phyloP scores from a whole-genome alignment of 2,113 vertebrate species.

The Leptobrachium leishanense region DNA sequence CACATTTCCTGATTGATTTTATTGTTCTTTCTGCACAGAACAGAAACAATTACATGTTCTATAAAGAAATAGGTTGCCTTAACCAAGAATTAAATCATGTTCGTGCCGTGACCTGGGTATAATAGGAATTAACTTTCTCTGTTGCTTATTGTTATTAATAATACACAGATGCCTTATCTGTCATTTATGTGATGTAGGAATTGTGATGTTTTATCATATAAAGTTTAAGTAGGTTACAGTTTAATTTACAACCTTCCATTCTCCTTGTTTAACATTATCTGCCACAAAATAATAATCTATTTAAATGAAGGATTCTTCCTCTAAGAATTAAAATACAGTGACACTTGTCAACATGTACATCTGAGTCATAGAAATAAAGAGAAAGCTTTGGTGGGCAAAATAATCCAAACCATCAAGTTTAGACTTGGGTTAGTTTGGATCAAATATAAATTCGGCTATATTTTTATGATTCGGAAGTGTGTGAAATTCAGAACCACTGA shows the following conservation, averaged over 20 bases:
- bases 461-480: too few species aligned
- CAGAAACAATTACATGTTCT: slow-evolving; percentile 21
- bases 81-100: slow-evolving; percentile 13
- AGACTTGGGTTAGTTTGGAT: too few species aligned
- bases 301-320: background rate
- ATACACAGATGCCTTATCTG: background rate
- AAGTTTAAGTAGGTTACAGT: background rate
- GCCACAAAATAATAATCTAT: background rate
- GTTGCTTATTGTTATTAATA: slow-evolving; percentile 13
- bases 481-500: too few species aligned
- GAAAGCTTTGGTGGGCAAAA: too few species aligned
- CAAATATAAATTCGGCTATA: too few species aligned
- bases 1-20: slow-evolving; percentile 40
- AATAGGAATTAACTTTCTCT: slow-evolving; percentile 19
- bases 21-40: slow-evolving; percentile 38
- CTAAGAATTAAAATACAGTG: too few species aligned
- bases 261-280: background rate
- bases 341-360: too few species aligned
- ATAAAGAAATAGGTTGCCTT: slow-evolving; percentile 30
- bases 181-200: background rate
- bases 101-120: slow-evolving; percentile 16
- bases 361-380: too few species aligned
- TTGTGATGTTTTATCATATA: background rate
- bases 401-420: too few species aligned
- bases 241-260: background rate